Evolutionary conservation across 2,113 vertebrate genomes (phyloP).

Genomic region (Spea multiplicata): DNA sequence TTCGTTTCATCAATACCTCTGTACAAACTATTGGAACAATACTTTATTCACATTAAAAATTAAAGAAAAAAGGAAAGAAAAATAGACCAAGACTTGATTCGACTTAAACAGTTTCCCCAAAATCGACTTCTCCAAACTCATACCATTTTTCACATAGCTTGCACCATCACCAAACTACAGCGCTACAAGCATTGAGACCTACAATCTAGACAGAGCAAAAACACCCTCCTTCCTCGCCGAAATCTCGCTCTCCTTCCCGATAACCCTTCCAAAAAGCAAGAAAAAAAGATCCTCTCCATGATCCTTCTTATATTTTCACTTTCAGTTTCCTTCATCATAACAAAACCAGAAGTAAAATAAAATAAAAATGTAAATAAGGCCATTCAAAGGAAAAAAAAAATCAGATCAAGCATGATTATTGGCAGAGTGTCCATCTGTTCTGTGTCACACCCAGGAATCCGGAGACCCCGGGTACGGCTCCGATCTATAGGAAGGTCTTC

Average conservation of each 20-base stretch:
- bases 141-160: slow-evolving; percentile 82
- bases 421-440: slow-evolving; percentile 65
- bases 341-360: slow-evolving; percentile 46
- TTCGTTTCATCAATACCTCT: slow-evolving; percentile 78
- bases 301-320: slow-evolving; percentile 79
- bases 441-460: slow-evolving; percentile 92
- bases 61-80: slow-evolving; percentile 49
- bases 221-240: slow-evolving; percentile 49
- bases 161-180: slow-evolving; percentile 82
- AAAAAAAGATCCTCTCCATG: slow-evolving; percentile 58
- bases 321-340: slow-evolving; percentile 70
- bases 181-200: slow-evolving; percentile 79
- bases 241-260: slow-evolving; percentile 57
- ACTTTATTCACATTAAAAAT: slow-evolving; percentile 77
- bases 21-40: slow-evolving; percentile 91
- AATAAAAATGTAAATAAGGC: slow-evolving; percentile 52
- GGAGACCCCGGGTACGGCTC: slow-evolving; percentile 96
- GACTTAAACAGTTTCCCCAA: slow-evolving; percentile 73
- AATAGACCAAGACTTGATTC: slow-evolving; percentile 77
- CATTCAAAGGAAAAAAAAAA: slow-evolving; percentile 59
- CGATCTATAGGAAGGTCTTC: slow-evolving; percentile 85
- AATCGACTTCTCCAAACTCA: slow-evolving; percentile 73
- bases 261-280: slow-evolving; percentile 56
- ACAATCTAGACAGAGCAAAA: slow-evolving; percentile 75
- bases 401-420: slow-evolving; percentile 59